These are phyloP conservation scores for Papilio dardanus DNA, from an alignment of 1,140 invertebrate genomes.

Conservation along the genomic window DNA sequence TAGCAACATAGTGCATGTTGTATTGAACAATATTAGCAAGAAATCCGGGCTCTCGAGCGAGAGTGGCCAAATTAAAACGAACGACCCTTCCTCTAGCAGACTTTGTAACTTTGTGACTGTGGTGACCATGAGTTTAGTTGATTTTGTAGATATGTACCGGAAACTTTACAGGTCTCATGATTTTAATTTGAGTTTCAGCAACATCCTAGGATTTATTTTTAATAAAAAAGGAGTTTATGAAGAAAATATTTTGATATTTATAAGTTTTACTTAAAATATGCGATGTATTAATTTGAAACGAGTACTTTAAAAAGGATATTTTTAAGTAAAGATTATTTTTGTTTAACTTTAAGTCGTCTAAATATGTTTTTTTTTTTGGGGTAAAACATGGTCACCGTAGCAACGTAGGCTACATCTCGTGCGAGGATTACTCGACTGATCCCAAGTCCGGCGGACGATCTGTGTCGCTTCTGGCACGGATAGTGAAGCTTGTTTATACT, in stretches of 20 bases:
- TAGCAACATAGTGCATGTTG: too few species aligned
- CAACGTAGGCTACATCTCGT: background rate
- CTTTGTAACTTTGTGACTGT: slow-evolving; percentile 24
- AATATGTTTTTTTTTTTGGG: background rate
- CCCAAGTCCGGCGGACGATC: background rate
- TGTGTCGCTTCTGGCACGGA: background rate
- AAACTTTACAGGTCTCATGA: too few species aligned
- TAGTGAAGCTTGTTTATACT: slow-evolving; percentile 2
- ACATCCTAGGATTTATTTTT: too few species aligned
- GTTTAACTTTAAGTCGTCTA: too few species aligned
- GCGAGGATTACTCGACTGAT: slow-evolving; percentile 9
- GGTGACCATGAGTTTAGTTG: slow-evolving; percentile 10
- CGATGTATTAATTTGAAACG: too few species aligned
- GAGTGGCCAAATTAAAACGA: slow-evolving; percentile 34
- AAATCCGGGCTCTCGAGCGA: slow-evolving; percentile 21
- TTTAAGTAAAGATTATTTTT: too few species aligned
- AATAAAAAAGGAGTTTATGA: too few species aligned
- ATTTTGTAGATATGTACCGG: too few species aligned
- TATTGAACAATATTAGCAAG: slow-evolving; percentile 12
- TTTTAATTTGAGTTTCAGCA: too few species aligned
- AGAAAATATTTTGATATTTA: too few species aligned
- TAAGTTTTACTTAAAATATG: too few species aligned
- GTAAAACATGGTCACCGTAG: slow-evolving; percentile 2
- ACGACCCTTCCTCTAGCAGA: slow-evolving; percentile 3
- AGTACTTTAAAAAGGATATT: too few species aligned